phyloP scores from a whole-genome alignment of 2,113 vertebrate species.

The Hippocampus guttulatus region DNA sequence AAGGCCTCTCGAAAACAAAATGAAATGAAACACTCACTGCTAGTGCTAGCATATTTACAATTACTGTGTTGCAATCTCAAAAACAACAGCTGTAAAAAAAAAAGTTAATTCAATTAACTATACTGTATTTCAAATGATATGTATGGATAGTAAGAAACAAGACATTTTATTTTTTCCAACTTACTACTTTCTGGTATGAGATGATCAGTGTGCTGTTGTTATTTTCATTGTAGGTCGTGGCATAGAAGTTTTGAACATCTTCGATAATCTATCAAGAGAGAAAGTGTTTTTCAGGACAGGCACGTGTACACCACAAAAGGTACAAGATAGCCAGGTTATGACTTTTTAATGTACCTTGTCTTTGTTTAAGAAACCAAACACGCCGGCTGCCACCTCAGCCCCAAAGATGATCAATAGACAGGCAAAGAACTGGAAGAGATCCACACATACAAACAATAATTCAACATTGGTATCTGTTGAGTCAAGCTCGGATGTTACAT shows the following conservation, averaged over 20 bases:
- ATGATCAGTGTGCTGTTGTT: slow-evolving; percentile 63
- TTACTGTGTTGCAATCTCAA: not conserved
- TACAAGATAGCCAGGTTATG: not conserved
- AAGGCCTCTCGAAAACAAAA: not conserved
- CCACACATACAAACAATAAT: rapidly evolving
- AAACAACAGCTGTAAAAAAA: not conserved
- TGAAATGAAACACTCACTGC: not conserved
- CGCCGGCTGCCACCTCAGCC: slow-evolving; percentile 90
- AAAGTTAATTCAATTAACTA: not conserved
- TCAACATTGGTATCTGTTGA: not conserved
- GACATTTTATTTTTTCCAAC: slow-evolving; percentile 5
- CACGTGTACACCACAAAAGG: not conserved
- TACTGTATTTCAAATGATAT: not conserved
- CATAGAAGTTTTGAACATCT: slow-evolving; percentile 83
- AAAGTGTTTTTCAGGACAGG: not conserved
- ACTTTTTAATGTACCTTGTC: slow-evolving; percentile 70
- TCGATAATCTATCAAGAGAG: slow-evolving; percentile 77
- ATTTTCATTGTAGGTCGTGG: slow-evolving; percentile 70
- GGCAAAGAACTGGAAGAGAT: slow-evolving; percentile 84
- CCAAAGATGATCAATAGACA: slow-evolving; percentile 95
- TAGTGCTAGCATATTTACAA: too few species aligned
- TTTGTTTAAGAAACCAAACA: slow-evolving; percentile 95
- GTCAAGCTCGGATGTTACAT: not conserved
- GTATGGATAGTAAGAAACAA: not conserved
- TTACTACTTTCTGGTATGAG: slow-evolving; percentile 62